A percentile compares a stretch with the other conserved stretches of the same genome.
These are phyloP conservation scores for Oppia nitens DNA, from an alignment of 1,140 invertebrate species.

Conservation along the genomic window DNA sequence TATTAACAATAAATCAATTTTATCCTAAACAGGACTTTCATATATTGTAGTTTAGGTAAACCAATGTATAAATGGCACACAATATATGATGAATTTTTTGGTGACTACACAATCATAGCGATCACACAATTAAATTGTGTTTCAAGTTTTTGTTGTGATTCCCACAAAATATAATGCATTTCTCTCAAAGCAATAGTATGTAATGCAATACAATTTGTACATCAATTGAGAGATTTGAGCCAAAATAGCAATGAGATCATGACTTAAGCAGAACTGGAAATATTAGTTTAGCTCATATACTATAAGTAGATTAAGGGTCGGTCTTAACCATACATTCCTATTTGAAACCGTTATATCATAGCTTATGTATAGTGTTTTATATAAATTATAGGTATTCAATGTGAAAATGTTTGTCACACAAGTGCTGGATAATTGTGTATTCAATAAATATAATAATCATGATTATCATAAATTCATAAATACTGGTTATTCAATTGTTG, in stretches of 20 bases:
- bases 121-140: too few relatives aligned
- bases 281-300: neutral
- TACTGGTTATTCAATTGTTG: neutral
- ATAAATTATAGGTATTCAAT: neutral
- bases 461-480: neutral
- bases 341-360: too few relatives aligned
- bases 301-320: neutral
- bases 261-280: neutral
- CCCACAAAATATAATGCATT: neutral
- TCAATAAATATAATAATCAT: neutral
- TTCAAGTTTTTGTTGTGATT: neutral
- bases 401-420: neutral
- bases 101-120: too few relatives aligned
- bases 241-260: neutral
- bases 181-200: too few relatives aligned
- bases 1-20: too few relatives aligned
- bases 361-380: too few relatives aligned
- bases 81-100: too few relatives aligned
- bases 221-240: neutral
- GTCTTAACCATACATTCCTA: neutral
- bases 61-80: too few relatives aligned
- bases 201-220: too few relatives aligned
- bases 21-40: too few relatives aligned
- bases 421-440: neutral
- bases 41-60: too few relatives aligned